phyloP scores from a whole-genome alignment of 2,888 invertebrate genomes.

The Chrysomela aeneicollis region DNA sequence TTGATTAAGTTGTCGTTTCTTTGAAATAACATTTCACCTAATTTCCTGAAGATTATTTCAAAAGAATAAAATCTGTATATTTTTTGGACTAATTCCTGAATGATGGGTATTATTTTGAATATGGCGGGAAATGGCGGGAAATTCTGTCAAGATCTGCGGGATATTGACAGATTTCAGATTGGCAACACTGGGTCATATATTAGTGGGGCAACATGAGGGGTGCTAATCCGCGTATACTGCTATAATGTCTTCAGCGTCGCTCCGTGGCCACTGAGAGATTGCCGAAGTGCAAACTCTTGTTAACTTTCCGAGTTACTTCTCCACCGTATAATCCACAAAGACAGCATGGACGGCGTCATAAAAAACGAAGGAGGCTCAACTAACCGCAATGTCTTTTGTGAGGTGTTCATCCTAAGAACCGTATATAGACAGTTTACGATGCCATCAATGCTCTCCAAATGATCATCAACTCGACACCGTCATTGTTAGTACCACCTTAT shows the following conservation, averaged over 20 bases:
- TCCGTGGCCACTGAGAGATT: conserved; percentile 50
- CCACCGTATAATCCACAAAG: conserved; percentile 56
- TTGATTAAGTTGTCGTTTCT: too few relatives aligned
- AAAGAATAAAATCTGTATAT: too few relatives aligned
- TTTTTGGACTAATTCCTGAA: too few relatives aligned
- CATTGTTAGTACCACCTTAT: too few relatives aligned
- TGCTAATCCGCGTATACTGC: conserved; percentile 48
- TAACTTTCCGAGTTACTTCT: conserved; percentile 57
- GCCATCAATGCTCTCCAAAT: too few relatives aligned
- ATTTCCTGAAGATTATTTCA: too few relatives aligned
- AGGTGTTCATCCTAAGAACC: neutral
- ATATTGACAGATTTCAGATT: too few relatives aligned
- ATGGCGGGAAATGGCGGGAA: too few relatives aligned
- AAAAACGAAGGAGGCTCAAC: neutral
- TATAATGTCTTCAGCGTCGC: conserved; percentile 49
- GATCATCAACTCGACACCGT: too few relatives aligned
- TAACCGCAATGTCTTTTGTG: neutral
- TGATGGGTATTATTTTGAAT: too few relatives aligned
- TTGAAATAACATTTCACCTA: too few relatives aligned
- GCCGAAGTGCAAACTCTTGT: conserved; percentile 59
- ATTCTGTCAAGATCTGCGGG: too few relatives aligned
- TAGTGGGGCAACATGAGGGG: conserved; percentile 45
- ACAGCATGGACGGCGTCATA: conserved; percentile 41
- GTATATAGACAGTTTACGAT: neutral
- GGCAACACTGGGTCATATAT: conserved; percentile 51